Evolutionary conservation across 1,140 invertebrate species (phyloP), one percentile per base, ranked within the genome.

Genomic region (Fopius arisanus): DNA sequence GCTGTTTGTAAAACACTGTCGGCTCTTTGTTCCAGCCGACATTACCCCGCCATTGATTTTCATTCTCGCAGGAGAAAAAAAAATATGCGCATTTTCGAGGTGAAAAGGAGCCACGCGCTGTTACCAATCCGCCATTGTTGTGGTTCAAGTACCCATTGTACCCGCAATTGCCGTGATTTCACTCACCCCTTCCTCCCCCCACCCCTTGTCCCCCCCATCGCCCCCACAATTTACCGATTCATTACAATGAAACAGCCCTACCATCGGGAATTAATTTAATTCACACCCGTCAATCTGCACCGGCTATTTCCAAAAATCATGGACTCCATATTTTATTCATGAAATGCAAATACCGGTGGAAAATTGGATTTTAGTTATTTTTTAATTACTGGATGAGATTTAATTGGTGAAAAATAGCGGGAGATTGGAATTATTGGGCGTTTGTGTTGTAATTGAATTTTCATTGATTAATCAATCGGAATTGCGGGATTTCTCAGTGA

Each of bases 1-100:
- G 83, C 81, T 86, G 84, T 87, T 87, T 87, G 86, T 86, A 87
- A 87, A 87, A 87, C 86, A 86, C 84, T 81, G 78, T 78, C 79
- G 80, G 79, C 77, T 82, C 80, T 84, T 87, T 87, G 83, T 86
- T 80, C 74, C 65, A 71, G n/a, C 66, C 78, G 82, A 84, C 84
- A 85, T 85, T 86, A 86, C 84, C 78, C 82, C 75, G 70, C 74
- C 73, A 51, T 16, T 76, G 43, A 48, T 48, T 16, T 19, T 12
- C 21, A 65, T 37, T 16, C 16, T 9, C 28, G 43, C 26, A 37
- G 29, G 19, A 51, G 37, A 62, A 67, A 59, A 48, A 43, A 54
- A 65, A 1, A 33, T 65, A 14, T 65, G 29, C 29, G n/a, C 9
- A 33, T 65, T 14, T 33, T n/a, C n/a, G 28, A 65, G 12, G 10